These are phyloP conservation scores for Mythimna vitellina DNA, from an alignment of 2,888 invertebrate genomes.

Conservation along the genomic window DNA sequence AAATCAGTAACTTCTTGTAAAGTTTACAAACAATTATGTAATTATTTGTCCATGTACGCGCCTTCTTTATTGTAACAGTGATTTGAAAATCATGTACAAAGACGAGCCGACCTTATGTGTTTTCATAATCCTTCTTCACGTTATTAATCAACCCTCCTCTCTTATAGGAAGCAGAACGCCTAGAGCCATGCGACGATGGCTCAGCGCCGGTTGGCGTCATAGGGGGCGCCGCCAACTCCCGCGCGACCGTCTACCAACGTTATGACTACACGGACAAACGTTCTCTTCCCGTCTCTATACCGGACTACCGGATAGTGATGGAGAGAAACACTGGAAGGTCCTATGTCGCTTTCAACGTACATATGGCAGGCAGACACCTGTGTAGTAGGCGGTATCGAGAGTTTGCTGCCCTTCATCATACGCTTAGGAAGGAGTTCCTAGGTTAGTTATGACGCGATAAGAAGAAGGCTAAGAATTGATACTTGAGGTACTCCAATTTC, in stretches of 20 bases:
- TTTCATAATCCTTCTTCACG: background rate
- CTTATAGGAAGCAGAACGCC: slow-evolving; percentile 94
- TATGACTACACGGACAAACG: slow-evolving; percentile 99
- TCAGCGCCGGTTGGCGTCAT: slow-evolving; percentile 85
- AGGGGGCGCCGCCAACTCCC: slow-evolving; percentile 87
- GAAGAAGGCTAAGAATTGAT: background rate
- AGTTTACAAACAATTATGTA: too few relatives aligned
- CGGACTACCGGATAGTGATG: slow-evolving; percentile 97
- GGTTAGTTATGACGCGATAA: slow-evolving; percentile 84
- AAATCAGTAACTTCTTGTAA: background rate
- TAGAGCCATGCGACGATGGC: slow-evolving; percentile 95
- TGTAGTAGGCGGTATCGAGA: slow-evolving; percentile 99
- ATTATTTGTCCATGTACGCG: too few relatives aligned
- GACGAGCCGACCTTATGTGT: too few relatives aligned
- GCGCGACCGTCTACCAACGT: slow-evolving; percentile 88
- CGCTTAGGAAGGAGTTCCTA: slow-evolving; percentile 97
- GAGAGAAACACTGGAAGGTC: slow-evolving; percentile 96
- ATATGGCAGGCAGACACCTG: slow-evolving; percentile 99
- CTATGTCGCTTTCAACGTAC: slow-evolving; percentile 99
- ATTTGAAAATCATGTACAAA: too few relatives aligned
- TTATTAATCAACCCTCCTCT: slow-evolving; percentile 8
- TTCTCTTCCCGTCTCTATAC: slow-evolving; percentile 96
- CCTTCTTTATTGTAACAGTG: too few relatives aligned
- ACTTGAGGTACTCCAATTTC: slow-evolving; percentile 9
- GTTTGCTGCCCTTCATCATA: slow-evolving; percentile 97